Conservation (phyloP, 2,888 invertebrate genomes). For the Volucella zonaria region DNA sequence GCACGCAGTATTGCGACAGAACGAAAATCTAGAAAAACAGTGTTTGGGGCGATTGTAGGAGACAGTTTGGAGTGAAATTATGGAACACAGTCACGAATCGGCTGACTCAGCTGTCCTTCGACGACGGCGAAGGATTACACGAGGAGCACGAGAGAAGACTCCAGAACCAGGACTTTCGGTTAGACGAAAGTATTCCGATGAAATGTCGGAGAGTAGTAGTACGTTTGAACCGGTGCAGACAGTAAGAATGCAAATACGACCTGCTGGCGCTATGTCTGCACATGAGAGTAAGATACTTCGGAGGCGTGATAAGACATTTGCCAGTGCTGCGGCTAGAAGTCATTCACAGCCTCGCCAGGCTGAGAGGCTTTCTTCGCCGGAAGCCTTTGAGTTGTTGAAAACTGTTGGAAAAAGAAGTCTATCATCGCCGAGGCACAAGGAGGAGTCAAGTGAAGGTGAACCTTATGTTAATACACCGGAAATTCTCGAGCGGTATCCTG, state of each 20-base stretch:
- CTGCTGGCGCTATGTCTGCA: constrained; percentile 78
- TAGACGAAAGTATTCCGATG: constrained; percentile 76
- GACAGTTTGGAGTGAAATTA: constrained; percentile 36
- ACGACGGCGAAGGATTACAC: constrained; percentile 85
- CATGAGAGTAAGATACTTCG: constrained; percentile 82
- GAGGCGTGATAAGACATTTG: constrained; percentile 80
- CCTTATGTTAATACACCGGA: constrained; percentile 62
- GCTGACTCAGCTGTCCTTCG: constrained; percentile 83
- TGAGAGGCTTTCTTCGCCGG: constrained; percentile 78
- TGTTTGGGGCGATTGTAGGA: constrained; percentile 5
- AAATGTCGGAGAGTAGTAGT: constrained; percentile 75
- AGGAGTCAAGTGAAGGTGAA: constrained; percentile 81
- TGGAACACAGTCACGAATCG: constrained; percentile 75
- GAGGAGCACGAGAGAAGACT: constrained; percentile 86
- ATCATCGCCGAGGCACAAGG: constrained; percentile 81
- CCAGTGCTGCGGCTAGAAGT: constrained; percentile 81
- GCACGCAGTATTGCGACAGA: constrained; percentile 48
- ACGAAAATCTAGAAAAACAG: constrained; percentile 23
- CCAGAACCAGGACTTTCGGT: constrained; percentile 81
- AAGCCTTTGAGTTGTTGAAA: constrained; percentile 79
- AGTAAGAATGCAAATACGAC: constrained; percentile 79
- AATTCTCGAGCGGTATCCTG: constrained; percentile 20
- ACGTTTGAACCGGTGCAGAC: constrained; percentile 75
- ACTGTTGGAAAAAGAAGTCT: constrained; percentile 79
- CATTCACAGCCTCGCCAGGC: constrained; percentile 81